Evolutionary conservation across 2,113 vertebrate species (phyloP).

Genomic region (Chaenogobius annularis): DNA sequence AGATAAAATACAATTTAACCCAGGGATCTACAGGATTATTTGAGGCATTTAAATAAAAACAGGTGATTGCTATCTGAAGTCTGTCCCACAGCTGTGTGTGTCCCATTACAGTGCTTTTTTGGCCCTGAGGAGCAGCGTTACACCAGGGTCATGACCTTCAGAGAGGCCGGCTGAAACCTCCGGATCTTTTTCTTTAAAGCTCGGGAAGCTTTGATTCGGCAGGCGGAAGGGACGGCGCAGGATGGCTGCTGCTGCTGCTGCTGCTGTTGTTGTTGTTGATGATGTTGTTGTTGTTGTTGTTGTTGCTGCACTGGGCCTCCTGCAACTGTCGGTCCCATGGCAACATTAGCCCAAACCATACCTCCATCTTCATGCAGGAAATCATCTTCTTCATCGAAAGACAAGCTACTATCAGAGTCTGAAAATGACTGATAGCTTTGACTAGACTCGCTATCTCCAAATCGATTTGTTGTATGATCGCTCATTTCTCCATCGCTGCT

Average conservation of each 20-base stretch:
- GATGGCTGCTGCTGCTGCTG: conserved; percentile 33
- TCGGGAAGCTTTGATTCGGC: conserved; percentile 92
- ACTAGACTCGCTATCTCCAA: conserved; percentile 88
- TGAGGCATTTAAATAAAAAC: conserved; percentile 17
- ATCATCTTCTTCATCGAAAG: conserved; percentile 69
- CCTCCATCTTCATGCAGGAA: conserved; percentile 64
- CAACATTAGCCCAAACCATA: conserved; percentile 78
- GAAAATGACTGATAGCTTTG: conserved; percentile 74
- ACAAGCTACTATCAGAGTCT: conserved; percentile 72
- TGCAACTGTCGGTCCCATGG: conserved; percentile 63
- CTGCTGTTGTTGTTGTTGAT: not conserved
- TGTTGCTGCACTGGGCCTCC: conserved; percentile 58
- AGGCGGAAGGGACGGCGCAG: conserved; percentile 79
- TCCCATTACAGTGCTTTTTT: conserved; percentile 16
- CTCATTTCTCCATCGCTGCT: conserved; percentile 88
- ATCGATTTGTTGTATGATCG: conserved; percentile 85
- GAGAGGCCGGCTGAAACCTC: conserved; percentile 86
- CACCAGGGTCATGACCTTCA: conserved; percentile 96
- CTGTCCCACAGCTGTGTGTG: conserved; percentile 24
- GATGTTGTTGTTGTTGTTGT: conserved; percentile 23
- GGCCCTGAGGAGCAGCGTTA: conserved; percentile 60
- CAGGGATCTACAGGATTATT: conserved; percentile 2
- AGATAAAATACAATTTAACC: conserved; percentile 18
- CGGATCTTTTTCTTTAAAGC: conserved; percentile 94
- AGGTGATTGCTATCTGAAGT: conserved; percentile 15